Base-by-base conservation (phyloP, 1,140 invertebrate species). In the Bombus polaris region DNA sequence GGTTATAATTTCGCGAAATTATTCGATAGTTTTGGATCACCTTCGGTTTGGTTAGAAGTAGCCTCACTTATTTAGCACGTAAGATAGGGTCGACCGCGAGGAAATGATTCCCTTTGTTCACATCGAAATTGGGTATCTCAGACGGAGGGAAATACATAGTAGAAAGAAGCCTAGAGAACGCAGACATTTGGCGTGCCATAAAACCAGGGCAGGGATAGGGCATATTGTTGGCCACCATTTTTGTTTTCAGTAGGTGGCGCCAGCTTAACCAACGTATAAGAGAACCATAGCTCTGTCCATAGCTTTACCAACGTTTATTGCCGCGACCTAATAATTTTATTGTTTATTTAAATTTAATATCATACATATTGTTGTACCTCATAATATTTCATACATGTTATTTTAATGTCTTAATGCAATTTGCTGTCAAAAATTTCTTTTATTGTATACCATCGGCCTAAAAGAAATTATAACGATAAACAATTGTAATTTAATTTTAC, bases 191-290 rank as follows among this genome's bases (percentile, higher is more conserved):
- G 93, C 93, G 93, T 95, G 92, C 93, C 90, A 92, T 92, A 91
- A 92, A 92, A 94, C 90, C 92, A 91, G 91, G 91, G 89, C 92
- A 93, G 91, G 91, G 92, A 93, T 94, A 94, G 93, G 92, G 94
- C 94, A 94, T 94, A 92, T 94, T 93, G 94, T 91, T 90, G 81
- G 88, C 93, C 92, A 93, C 94, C 94, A 95, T 95, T 93, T 94
- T 95, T 95, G 93, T 95, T 95, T 94, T 94, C 93, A 91, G 88
- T 93, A 94, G 94, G 89, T 94, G 94, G 90, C 94, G 94, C 92
- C 86, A 86, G 71, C 4, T 15, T 70, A 77, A 74, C 66, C 86
- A 66, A 77, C 42, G 84, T 83, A 78, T 83, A 78, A 37, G 22
- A 57, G 70, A 42, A 85, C 42, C 66, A 66, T 42, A 44, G 42